Conservation (phyloP, 2,113 vertebrate genomes). For the Pavo muticus region DNA sequence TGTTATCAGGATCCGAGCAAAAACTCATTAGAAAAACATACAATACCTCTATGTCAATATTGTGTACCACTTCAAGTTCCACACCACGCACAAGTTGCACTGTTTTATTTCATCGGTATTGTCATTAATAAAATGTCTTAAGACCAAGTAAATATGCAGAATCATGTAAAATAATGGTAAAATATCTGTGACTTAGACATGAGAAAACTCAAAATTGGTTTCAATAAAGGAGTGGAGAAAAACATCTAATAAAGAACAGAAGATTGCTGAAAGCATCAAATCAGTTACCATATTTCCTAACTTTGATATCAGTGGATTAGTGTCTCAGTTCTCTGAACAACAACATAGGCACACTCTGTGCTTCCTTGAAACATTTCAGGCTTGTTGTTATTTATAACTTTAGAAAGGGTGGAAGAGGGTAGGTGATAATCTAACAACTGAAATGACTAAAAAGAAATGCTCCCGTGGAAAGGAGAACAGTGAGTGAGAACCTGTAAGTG, state of each 20-base stretch:
- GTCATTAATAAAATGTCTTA: not conserved
- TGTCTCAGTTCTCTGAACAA: not conserved
- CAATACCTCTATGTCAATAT: not conserved
- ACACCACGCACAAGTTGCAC: not conserved
- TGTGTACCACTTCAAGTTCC: not conserved
- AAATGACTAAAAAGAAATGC: not conserved
- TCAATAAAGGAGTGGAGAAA: not conserved
- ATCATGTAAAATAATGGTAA: not conserved
- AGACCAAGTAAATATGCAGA: not conserved
- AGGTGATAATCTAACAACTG: not conserved
- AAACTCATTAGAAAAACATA: not conserved
- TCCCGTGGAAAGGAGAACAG: not conserved
- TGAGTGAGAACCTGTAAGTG: not conserved
- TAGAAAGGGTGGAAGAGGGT: not conserved
- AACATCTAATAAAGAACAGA: not conserved
- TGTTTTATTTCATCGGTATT: not conserved
- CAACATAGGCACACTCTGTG: rapidly evolving
- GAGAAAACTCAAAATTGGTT: not conserved
- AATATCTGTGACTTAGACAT: not conserved
- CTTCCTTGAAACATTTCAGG: not conserved
- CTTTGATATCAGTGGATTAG: not conserved
- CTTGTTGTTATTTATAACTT: not conserved
- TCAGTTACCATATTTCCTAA: not conserved
- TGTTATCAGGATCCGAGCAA: constrained; percentile 16
- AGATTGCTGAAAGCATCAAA: not conserved